phyloP scores from a whole-genome alignment of 1,140 invertebrate genomes.

The Cotesia chilonis region DNA sequence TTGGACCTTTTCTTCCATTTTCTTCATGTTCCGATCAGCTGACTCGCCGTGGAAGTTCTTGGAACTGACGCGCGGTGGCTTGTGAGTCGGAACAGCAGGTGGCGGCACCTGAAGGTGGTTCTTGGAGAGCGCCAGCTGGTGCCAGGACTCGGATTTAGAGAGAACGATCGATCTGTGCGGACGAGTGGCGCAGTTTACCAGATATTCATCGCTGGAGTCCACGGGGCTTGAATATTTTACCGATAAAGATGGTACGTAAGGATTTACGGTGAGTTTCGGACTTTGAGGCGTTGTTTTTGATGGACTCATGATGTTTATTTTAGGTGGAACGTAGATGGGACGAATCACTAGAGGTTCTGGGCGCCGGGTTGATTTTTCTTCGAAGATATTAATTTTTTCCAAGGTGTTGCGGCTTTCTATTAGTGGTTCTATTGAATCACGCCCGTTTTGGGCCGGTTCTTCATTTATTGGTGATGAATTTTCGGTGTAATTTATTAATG shows the following conservation, averaged over 20 bases:
- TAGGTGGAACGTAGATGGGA: slow-evolving; percentile 31
- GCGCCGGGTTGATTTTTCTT: slow-evolving; percentile 45
- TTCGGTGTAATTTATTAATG: neutral
- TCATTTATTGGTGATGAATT: neutral
- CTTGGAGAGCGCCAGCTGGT: slow-evolving; percentile 67
- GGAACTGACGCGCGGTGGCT: slow-evolving; percentile 74
- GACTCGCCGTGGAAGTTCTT: slow-evolving; percentile 65
- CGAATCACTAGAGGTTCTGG: slow-evolving; percentile 47
- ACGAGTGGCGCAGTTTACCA: slow-evolving; percentile 55
- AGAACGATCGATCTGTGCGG: slow-evolving; percentile 63
- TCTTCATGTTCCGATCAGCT: slow-evolving; percentile 69
- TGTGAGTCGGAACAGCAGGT: slow-evolving; percentile 56
- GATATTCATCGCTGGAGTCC: slow-evolving; percentile 62
- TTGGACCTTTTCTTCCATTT: slow-evolving; percentile 81
- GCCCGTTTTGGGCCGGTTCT: neutral
- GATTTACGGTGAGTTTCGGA: slow-evolving; percentile 41
- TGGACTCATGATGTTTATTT: slow-evolving; percentile 43
- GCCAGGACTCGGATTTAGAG: slow-evolving; percentile 84
- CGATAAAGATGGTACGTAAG: neutral
- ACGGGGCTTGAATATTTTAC: slow-evolving; percentile 44
- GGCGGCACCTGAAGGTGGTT: slow-evolving; percentile 47
- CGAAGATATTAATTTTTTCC: slow-evolving; percentile 54
- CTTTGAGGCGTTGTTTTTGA: slow-evolving; percentile 37
- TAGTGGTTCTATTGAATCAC: slow-evolving; percentile 38
- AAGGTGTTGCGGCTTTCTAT: slow-evolving; percentile 48